Conservation (phyloP, 2,888 invertebrate genomes). For the Lithophane ornitopus region DNA sequence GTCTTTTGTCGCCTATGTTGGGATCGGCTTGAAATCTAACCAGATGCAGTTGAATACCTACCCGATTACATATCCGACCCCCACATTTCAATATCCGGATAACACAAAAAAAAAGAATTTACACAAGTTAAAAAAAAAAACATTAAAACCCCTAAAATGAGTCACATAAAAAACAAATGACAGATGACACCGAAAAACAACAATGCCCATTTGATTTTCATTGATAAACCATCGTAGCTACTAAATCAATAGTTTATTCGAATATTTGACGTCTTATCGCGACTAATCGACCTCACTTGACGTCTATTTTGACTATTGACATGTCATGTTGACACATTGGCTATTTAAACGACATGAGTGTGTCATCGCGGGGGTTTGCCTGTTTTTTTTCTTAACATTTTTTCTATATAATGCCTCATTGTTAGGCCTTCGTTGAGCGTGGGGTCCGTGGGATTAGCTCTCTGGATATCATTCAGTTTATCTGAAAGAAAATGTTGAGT, state of each 20-base stretch:
- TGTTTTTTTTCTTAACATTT: neutral
- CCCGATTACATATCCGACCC: no score
- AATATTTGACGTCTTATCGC: slow-evolving; percentile 58
- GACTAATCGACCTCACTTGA: slow-evolving; percentile 62
- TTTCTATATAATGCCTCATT: neutral
- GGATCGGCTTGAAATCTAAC: neutral
- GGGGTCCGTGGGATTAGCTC: neutral
- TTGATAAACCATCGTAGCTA: slow-evolving; percentile 44
- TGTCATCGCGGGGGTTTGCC: neutral
- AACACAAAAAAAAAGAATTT: neutral
- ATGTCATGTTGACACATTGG: slow-evolving; percentile 49
- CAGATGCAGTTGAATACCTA: neutral
- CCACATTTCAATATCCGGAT: neutral
- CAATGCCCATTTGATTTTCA: slow-evolving; percentile 33
- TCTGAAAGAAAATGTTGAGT: neutral
- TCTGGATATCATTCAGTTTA: neutral
- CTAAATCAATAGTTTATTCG: slow-evolving; percentile 60
- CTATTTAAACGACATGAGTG: slow-evolving; percentile 30
- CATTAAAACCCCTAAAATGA: neutral
- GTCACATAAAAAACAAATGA: slow-evolving; percentile 19
- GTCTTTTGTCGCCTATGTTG: neutral
- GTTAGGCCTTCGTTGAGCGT: neutral
- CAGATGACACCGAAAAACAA: slow-evolving; percentile 15
- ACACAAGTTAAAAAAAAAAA: neutral
- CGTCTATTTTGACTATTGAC: slow-evolving; percentile 60